phyloP scores from a whole-genome alignment of 2,113 vertebrate genomes.

The Atractosteus spatula region DNA sequence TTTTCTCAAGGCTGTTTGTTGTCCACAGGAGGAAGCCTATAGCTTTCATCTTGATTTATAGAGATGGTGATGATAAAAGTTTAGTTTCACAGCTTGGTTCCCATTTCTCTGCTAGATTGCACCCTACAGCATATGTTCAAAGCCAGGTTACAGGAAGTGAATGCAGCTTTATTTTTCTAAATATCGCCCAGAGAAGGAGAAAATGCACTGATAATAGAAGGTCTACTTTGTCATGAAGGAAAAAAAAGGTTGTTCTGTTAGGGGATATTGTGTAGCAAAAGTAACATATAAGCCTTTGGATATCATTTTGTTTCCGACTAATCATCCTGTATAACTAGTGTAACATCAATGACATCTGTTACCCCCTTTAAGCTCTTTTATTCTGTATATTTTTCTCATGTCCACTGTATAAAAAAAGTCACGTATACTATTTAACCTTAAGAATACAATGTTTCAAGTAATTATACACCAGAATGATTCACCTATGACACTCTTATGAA shows the following conservation, averaged over 20 bases:
- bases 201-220: conserved; percentile 28
- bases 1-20: conserved; percentile 58
- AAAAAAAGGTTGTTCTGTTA: conserved; percentile 24
- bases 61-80: conserved; percentile 68
- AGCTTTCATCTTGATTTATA: conserved; percentile 77
- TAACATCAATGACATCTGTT: not conserved
- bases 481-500: too few species aligned
- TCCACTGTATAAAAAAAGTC: not conserved
- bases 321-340: not conserved
- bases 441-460: too few species aligned
- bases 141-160: conserved; percentile 67
- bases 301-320: not conserved
- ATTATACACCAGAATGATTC: too few species aligned
- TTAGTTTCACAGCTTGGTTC: conserved; percentile 71
- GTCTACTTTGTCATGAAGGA: conserved; percentile 26
- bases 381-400: not conserved
- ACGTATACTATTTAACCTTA: too few species aligned
- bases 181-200: conserved; percentile 55
- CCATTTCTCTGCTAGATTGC: conserved; percentile 60
- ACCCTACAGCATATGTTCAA: conserved; percentile 70
- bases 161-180: conserved; percentile 63
- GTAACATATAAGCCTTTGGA: conserved; percentile 10
- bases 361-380: not conserved
- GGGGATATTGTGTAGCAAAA: conserved; percentile 26
- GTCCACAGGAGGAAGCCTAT: conserved; percentile 65